Evolutionary conservation across 2,888 invertebrate genomes (phyloP), one percentile per base, ranked within the genome.

Genomic region (Dolichopus griseipennis): DNA sequence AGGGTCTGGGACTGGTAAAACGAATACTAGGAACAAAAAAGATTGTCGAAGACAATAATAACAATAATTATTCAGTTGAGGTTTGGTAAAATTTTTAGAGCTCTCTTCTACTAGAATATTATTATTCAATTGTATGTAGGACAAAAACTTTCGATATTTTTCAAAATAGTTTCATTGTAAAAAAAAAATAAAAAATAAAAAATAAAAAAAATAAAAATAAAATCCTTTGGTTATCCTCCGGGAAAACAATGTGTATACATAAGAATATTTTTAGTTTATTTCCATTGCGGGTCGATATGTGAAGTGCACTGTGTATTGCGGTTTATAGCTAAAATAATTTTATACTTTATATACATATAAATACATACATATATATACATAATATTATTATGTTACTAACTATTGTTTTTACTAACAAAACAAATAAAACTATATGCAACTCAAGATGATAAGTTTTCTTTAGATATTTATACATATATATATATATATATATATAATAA

Each of bases 11-110:
- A 34, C 37, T 37, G 37, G 8, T 10, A 37, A 37, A 7, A 37
- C 8, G 37, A 37, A 9, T 10, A 7, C 2, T 52, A 18, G 10
- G 43, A 15, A 43, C 6, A 52, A 52, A 52, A 18, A 52, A 52
- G 52, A 52, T 52, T 52, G 52, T 52, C 52, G 52, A 52, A 52
- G 52, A 52, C 52, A 52, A 52, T 52, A 18, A 52, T 52, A 52
- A 52, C 52, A 52, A 52, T 52, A 52, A 52, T 52, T 52, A 52
- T 52, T 52, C 52, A 18, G 52, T 52, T 52, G 52, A 52, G 52
- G 52, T 12, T 52, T 52, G 52, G 37, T 10, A 10, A 10, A 5
- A 37, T 37, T 37, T 37, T 37, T 37, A 37, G 37, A 37, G 37
- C 37, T 7, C 34, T 43, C 15, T 52, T 6, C 15, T 52, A 18